Evolutionary conservation across 2,888 invertebrate species (phyloP), one percentile per base, ranked within the genome.

Genomic region (Ephialtes manifestator): DNA sequence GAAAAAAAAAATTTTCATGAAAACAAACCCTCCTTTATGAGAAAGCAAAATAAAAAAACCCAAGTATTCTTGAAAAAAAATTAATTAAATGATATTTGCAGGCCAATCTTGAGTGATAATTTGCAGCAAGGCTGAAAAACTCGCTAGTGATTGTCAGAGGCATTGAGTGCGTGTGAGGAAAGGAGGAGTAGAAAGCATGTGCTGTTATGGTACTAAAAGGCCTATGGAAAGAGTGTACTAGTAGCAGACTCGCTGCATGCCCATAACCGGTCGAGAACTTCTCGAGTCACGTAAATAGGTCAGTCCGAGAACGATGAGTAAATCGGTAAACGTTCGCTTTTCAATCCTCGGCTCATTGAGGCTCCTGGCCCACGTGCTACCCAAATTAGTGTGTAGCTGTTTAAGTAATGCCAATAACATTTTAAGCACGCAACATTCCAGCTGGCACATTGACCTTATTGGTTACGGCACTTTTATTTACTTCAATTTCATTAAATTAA

Each of bases 241-340:
- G 35, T 51, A 13, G 5, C 2, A 8, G 58, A 13, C 28, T 68
- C 46, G 11, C 31, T 43, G 20, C 60, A 78, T 80, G 39, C 2
- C 84, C 84, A 68, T 84, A 84, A 84, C 60, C 48, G 74, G 77
- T 72, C 39, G 55, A 80, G 43, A 55, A 78, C 75, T 80, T 77
- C 86, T 80, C 80, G 87, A 87, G 85, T 87, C 86, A 84, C 81
- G 81, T 43, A 89, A 86, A 86, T 88, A 85, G 89, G 88, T 89
- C 88, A 87, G 79, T 85, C 76, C 80, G 65, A 72, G 60, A 46
- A 84, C 81, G 79, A 53, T 84, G 77, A 70, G 82, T 76, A 63
- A 68, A 87, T 60, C 81, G 68, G 83, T 63, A 75, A 85, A 82
- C 88, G 88, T 89, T 88, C 87, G 83, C 89, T 88, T 86, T 83